These are phyloP conservation scores for Tethya wilhelma DNA, from an alignment of 37 sponge, comb jelly and placozoan genomes.

Conservation along the genomic window DNA sequence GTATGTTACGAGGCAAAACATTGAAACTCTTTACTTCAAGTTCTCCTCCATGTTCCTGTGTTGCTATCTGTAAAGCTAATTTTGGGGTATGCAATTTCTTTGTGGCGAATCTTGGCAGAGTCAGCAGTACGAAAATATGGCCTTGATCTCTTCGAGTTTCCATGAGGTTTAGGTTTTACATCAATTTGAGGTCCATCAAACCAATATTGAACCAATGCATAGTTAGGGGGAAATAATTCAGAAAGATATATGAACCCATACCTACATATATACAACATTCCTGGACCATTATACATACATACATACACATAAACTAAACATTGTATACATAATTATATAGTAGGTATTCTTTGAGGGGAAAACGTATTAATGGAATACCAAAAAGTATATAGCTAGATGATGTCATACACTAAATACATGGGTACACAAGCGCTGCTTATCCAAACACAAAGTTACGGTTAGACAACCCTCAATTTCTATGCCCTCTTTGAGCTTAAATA, in stretches of 20 bases:
- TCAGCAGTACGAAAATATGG: constrained; percentile 37
- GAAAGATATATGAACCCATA: not conserved
- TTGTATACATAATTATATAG: too few relatives aligned
- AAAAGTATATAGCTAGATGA: too few relatives aligned
- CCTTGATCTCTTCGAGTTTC: not conserved
- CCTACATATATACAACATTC: not conserved
- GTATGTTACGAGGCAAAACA: constrained; percentile 2
- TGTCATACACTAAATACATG: too few relatives aligned
- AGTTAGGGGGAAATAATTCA: too few relatives aligned
- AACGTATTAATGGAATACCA: too few relatives aligned
- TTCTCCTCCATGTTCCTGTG: constrained; percentile 37
- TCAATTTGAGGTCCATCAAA: constrained; percentile 10
- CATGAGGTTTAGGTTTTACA: constrained; percentile 8
- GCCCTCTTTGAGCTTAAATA: too few relatives aligned
- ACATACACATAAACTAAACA: too few relatives aligned
- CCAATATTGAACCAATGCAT: constrained; percentile 7
- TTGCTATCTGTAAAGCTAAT: constrained; percentile 20
- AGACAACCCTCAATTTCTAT: too few relatives aligned
- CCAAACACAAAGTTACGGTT: too few relatives aligned
- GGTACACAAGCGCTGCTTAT: too few relatives aligned
- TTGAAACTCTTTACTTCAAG: constrained; percentile 7
- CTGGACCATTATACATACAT: too few relatives aligned
- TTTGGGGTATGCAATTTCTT: constrained; percentile 30
- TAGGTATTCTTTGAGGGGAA: too few relatives aligned
- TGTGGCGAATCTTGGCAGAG: constrained; percentile 18